phyloP scores from a whole-genome alignment of 2,113 vertebrate genomes.

The Otolemur garnettii region DNA sequence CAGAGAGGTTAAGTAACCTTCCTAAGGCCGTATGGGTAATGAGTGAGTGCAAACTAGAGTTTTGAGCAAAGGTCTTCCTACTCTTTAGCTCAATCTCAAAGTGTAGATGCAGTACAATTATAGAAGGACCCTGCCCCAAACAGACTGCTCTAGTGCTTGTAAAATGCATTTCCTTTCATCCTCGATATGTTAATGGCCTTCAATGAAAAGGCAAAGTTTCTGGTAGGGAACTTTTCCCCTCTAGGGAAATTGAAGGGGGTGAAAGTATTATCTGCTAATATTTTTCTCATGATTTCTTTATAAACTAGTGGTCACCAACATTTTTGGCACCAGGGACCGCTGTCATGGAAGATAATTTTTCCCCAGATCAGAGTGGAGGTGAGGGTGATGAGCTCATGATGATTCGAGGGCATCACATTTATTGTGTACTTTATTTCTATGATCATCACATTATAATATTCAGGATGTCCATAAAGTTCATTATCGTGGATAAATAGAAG shows the following conservation, averaged over 20 bases:
- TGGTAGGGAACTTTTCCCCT: not conserved
- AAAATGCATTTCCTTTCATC: constrained; percentile 49
- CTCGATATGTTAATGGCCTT: not conserved
- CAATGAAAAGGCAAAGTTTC: constrained; percentile 44
- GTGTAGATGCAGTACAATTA: not conserved
- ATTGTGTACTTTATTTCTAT: no score
- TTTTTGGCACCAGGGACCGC: no score
- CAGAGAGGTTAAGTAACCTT: not conserved
- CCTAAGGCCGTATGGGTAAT: not conserved
- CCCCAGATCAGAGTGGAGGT: no score
- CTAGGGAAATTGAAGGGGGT: not conserved
- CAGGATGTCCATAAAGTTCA: no score
- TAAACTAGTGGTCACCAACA: not conserved
- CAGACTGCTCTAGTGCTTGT: not conserved
- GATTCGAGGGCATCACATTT: no score
- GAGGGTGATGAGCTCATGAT: no score
- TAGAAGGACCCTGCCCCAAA: not conserved
- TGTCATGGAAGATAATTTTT: no score
- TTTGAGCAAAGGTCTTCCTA: constrained; percentile 10
- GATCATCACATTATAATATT: no score
- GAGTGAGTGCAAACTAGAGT: not conserved
- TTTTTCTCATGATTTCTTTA: constrained; percentile 12
- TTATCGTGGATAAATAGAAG: no score
- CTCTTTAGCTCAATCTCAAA: not conserved
- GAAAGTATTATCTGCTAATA: not conserved